Conservation (phyloP, 2,888 invertebrate genomes). For the Plagodis pulveraria region DNA sequence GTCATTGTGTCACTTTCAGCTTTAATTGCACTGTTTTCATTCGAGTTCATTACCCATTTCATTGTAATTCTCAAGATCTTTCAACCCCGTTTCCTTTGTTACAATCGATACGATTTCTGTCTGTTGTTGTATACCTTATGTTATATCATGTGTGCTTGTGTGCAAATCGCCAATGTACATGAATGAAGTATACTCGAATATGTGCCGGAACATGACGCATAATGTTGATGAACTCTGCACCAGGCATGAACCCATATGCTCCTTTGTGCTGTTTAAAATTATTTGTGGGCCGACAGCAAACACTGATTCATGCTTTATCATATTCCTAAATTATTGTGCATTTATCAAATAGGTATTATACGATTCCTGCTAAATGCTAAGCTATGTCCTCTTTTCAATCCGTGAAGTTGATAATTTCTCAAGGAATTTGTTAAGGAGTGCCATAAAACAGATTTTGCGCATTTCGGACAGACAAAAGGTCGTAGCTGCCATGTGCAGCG, state of each 20-base stretch:
- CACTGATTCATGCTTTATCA: conserved; percentile 72
- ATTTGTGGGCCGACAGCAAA: conserved; percentile 67
- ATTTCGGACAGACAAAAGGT: too few relatives aligned
- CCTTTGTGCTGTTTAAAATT: conserved; percentile 72
- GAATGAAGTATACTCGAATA: conserved; percentile 52
- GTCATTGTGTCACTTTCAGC: not conserved
- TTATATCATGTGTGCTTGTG: conserved; percentile 16
- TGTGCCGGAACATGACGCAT: conserved; percentile 71
- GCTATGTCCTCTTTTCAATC: not conserved
- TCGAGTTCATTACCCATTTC: not conserved
- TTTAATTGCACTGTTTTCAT: not conserved
- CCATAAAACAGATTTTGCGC: too few relatives aligned
- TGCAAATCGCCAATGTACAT: conserved; percentile 44
- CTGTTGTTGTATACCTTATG: conserved; percentile 2
- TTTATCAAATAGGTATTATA: not conserved
- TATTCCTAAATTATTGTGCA: conserved; percentile 50
- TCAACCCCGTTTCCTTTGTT: conserved; percentile 14
- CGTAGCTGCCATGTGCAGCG: too few relatives aligned
- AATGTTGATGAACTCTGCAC: conserved; percentile 66
- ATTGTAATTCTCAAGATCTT: not conserved
- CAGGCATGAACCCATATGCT: conserved; percentile 56
- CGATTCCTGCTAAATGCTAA: not conserved
- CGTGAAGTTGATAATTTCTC: too few relatives aligned
- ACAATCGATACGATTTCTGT: conserved; percentile 14
- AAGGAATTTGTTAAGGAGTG: too few relatives aligned